Percentiles rank a stretch among this genome's conserved stretches.
Evolutionary conservation across 2,113 vertebrate genomes (phyloP).

Genomic region (Pterocles gutturalis): DNA sequence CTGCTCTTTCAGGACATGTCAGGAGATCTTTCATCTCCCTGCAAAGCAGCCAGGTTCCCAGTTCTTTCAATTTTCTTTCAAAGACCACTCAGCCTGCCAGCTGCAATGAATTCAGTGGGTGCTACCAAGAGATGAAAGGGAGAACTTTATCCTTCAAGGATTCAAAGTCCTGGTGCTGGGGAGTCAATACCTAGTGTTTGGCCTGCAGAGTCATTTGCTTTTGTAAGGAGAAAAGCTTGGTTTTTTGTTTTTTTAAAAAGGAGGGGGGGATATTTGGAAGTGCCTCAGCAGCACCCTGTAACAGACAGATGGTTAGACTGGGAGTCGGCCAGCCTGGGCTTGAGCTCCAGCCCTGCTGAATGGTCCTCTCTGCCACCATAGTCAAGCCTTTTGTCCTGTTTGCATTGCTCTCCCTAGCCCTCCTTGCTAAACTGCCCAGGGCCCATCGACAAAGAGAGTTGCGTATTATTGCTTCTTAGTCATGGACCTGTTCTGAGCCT

Average conservation of each 20-base stretch:
- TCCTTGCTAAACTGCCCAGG: not conserved
- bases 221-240: not conserved
- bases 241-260: not conserved
- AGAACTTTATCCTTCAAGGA: not conserved
- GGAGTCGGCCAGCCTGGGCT: slow-evolving; percentile 4
- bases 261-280: not conserved
- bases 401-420: not conserved
- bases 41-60: not conserved
- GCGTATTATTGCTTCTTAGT: not conserved
- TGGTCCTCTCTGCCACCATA: not conserved
- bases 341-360: not conserved
- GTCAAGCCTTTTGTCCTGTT: not conserved
- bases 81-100: not conserved
- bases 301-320: not conserved
- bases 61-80: slow-evolving; percentile 36
- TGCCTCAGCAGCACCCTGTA: not conserved
- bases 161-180: not conserved
- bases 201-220: not conserved
- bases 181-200: not conserved
- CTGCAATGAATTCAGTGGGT: slow-evolving; percentile 1
- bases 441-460: not conserved
- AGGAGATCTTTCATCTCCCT: slow-evolving; percentile 34
- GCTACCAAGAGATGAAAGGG: slow-evolving; percentile 7
- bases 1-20: slow-evolving; percentile 10
- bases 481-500: not conserved